A percentile compares a stretch with the other conserved stretches of the same genome.
phyloP scores from a whole-genome alignment of 2,888 invertebrate species.

The Cepaea hortensis region DNA sequence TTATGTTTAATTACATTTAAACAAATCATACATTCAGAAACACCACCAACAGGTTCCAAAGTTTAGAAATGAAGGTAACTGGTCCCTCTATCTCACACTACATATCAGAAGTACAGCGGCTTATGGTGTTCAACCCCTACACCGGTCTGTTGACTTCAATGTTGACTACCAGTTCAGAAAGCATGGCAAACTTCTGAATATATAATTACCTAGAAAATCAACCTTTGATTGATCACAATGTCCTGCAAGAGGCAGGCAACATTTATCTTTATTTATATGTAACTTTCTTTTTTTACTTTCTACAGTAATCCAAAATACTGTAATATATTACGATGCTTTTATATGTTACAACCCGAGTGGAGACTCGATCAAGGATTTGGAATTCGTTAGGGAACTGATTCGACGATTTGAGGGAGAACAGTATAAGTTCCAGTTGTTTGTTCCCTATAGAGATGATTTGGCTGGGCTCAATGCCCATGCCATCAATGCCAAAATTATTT shows the following conservation, averaged over 20 bases:
- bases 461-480: conserved; percentile 66
- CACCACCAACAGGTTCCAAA: too few relatives aligned
- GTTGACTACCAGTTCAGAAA: too few relatives aligned
- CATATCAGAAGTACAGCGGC: too few relatives aligned
- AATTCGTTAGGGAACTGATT: conserved; percentile 68
- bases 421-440: conserved; percentile 66
- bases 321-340: conserved; percentile 70
- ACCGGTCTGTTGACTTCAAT: too few relatives aligned
- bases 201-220: too few relatives aligned
- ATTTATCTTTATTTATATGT: not conserved
- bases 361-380: conserved; percentile 57
- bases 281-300: not conserved
- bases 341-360: conserved; percentile 68
- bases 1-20: too few relatives aligned
- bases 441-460: conserved; percentile 69
- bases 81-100: too few relatives aligned
- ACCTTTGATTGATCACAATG: too few relatives aligned
- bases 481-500: conserved; percentile 69
- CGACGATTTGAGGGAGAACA: conserved; percentile 59
- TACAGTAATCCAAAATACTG: conserved; percentile 59
- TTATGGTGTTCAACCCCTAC: too few relatives aligned
- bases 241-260: not conserved
- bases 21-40: too few relatives aligned
- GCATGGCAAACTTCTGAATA: too few relatives aligned
- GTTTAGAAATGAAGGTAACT: too few relatives aligned